phyloP scores from a whole-genome alignment of 2,888 invertebrate genomes.

The Tridacna crocea region DNA sequence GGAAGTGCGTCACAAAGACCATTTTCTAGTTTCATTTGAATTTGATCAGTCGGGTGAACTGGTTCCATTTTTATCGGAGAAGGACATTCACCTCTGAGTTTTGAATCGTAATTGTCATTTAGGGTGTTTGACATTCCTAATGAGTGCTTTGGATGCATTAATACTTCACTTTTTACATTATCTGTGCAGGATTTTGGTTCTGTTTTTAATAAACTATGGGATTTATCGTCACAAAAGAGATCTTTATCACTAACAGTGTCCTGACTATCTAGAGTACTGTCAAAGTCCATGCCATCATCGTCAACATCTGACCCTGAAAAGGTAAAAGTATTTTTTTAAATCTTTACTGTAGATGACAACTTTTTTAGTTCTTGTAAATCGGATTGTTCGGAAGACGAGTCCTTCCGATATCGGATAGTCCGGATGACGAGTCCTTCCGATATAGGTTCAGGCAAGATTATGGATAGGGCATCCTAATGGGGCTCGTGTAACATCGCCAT shows the following conservation, averaged over 20 bases:
- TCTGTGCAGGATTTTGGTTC: conserved; percentile 18
- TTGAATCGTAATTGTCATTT: conserved; percentile 36
- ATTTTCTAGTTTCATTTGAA: conserved; percentile 53
- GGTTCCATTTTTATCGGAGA: conserved; percentile 60
- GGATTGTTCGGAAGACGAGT: no score
- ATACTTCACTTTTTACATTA: conserved; percentile 43
- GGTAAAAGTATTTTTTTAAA: neutral
- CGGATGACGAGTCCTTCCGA: no score
- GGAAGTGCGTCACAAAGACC: conserved; percentile 35
- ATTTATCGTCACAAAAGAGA: conserved; percentile 54
- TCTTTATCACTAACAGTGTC: conserved; percentile 53
- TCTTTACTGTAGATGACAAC: no score
- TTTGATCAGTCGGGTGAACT: conserved; percentile 36
- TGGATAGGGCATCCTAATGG: no score
- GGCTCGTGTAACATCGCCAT: no score
- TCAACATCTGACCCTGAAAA: conserved; percentile 58
- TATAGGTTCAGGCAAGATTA: no score
- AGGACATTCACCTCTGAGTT: conserved; percentile 44
- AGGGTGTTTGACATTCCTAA: conserved; percentile 25
- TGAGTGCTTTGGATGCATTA: conserved; percentile 29
- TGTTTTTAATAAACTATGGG: conserved; percentile 35
- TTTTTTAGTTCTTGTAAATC: no score
- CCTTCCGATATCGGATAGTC: no score
- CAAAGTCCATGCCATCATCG: conserved; percentile 61
- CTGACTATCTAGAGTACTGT: conserved; percentile 57